A percentile compares a stretch with the other conserved stretches of the same genome.
Conservation (phyloP, 2,888 invertebrate species). For the Pseudococcus viburni region DNA sequence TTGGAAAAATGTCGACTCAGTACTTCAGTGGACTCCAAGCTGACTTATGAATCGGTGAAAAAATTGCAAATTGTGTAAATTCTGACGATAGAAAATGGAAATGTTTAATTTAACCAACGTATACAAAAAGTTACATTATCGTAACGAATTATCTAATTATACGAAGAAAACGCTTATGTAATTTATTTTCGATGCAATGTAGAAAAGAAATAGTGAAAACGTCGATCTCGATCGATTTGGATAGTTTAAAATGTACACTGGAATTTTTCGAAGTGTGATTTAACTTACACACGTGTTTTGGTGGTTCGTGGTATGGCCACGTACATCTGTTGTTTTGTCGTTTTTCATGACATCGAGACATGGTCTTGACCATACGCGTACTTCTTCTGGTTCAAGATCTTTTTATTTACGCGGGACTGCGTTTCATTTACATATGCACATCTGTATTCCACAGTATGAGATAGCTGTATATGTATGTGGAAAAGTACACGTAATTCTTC, state of each 20-base stretch:
- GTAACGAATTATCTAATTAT: background rate
- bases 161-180: background rate
- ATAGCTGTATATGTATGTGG: background rate
- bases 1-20: background rate
- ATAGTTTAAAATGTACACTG: too few species aligned
- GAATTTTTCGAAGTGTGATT: background rate
- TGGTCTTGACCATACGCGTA: slow-evolving; percentile 7
- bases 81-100: background rate
- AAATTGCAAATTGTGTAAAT: background rate
- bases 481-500: background rate
- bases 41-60: background rate
- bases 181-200: background rate
- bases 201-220: background rate
- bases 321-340: background rate
- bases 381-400: background rate
- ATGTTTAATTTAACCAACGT: background rate
- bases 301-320: background rate
- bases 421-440: slow-evolving; percentile 34
- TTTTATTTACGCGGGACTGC: slow-evolving; percentile 37
- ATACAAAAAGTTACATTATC: background rate
- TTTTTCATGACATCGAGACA: background rate
- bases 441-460: background rate
- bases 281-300: background rate
- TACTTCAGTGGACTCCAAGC: background rate
- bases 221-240: background rate